Evolutionary conservation across 1,140 invertebrate genomes (phyloP), one percentile per base, ranked within the genome.

Genomic region (Neodiprion fabricii): DNA sequence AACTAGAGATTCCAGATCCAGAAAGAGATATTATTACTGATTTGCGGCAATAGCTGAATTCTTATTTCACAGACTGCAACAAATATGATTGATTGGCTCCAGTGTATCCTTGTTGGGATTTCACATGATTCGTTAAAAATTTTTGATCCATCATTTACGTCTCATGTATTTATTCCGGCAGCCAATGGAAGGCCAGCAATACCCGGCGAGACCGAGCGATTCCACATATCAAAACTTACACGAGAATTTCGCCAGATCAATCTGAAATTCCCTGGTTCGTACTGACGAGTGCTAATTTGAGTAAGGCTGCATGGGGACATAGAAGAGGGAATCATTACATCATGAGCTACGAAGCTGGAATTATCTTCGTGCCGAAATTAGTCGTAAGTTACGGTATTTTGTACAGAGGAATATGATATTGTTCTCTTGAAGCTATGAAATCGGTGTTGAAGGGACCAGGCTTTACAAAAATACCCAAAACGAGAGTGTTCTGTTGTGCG

Each of bases 151-250:
- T 68, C 74, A 69, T 71, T 28, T 72, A 74, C 11, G 68, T 72
- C 67, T 72, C 77, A 49, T 72, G 69, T 70, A 23, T 72, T 69
- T 82, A 78, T 80, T 76, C 81, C 88, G 89, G 67, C 82, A 97
- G 95, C 83, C 92, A 96, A 77, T 99, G 97, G 97, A 94, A 92
- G 81, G 92, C 95, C 9, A 91, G 92, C 66, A 85, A 85, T 11
- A 90, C 91, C 1, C 83, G 90, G 65, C 90, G 97, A 74, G 92
- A 92, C 66, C 87, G 90, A 77, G 96, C 96, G 1, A 95, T 97
- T 91, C 98, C 98, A 7, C 98, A 99, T 82, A 97, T 99, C 68
- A 99, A 99, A 87, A 93, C 93, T 0, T 99, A 99, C 84, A 91
- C 92, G 0, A 90, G 97, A 65, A 84, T 95, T 2, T 95, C 95